These are phyloP conservation scores for Oxycera nigricornis DNA, from an alignment of 2,888 invertebrate genomes.

Conservation along the genomic window DNA sequence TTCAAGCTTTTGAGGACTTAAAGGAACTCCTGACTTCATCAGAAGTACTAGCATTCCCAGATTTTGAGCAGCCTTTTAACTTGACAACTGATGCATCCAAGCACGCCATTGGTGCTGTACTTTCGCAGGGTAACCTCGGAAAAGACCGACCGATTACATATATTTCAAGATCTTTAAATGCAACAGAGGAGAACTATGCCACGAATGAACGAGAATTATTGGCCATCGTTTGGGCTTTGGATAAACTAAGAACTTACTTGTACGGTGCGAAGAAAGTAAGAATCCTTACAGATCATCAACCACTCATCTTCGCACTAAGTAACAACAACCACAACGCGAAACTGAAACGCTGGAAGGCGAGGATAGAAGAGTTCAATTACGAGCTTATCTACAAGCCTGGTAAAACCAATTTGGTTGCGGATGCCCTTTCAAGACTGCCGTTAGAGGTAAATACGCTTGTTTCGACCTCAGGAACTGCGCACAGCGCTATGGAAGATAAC, in stretches of 20 bases:
- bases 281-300: conserved; percentile 26
- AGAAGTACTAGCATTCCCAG: background rate
- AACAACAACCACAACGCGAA: conserved; percentile 8
- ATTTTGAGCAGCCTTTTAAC: background rate
- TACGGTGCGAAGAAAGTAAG: conserved; percentile 13
- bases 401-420: conserved; percentile 5
- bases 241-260: conserved; percentile 13
- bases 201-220: conserved; percentile 1
- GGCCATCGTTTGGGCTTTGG: conserved; percentile 2
- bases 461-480: background rate
- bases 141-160: conserved; percentile 26
- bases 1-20: conserved; percentile 3
- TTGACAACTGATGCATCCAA: conserved; percentile 20
- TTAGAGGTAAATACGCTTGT: background rate
- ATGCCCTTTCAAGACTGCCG: background rate
- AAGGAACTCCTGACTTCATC: background rate
- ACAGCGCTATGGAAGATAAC: conserved; percentile 18
- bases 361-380: conserved; percentile 43
- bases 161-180: conserved; percentile 10
- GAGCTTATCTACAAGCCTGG: conserved; percentile 3
- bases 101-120: conserved; percentile 16
- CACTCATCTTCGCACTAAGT: conserved; percentile 12
- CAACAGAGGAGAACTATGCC: conserved; percentile 34
- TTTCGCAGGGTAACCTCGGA: background rate
- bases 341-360: conserved; percentile 10